Percentiles rank a stretch among this genome's conserved stretches.
phyloP scores from a whole-genome alignment of 2,888 invertebrate species.

The Leucoma salicis region DNA sequence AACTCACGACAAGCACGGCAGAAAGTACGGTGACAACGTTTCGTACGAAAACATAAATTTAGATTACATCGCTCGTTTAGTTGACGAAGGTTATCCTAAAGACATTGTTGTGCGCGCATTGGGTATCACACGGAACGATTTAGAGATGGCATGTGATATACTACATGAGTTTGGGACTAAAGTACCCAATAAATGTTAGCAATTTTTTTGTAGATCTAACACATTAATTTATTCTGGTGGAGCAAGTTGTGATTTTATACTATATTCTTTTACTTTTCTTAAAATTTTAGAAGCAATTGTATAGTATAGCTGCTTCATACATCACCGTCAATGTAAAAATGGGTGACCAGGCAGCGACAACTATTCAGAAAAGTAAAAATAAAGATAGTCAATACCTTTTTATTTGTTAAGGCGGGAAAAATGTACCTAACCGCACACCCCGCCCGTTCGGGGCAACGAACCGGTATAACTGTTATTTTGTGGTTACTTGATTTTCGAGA shows the following conservation, averaged over 20 bases:
- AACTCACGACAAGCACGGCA: slow-evolving; percentile 75
- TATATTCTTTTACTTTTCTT: too few species aligned
- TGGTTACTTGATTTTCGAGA: too few species aligned
- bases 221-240: slow-evolving; percentile 6
- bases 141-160: slow-evolving; percentile 98
- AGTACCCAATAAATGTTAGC: slow-evolving; percentile 66
- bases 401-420: too few species aligned
- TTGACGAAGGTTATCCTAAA: slow-evolving; percentile 94
- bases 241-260: slow-evolving; percentile 7
- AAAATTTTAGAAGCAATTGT: too few species aligned
- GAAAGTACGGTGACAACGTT: slow-evolving; percentile 78
- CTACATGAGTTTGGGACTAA: slow-evolving; percentile 92
- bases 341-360: too few species aligned
- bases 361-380: too few species aligned
- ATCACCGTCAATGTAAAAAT: too few species aligned
- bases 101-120: slow-evolving; percentile 95
- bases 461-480: too few species aligned
- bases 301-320: too few species aligned
- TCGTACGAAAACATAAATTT: slow-evolving; percentile 94
- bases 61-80: slow-evolving; percentile 94
- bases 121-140: slow-evolving; percentile 95
- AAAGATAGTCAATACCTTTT: too few species aligned
- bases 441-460: too few species aligned
- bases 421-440: too few species aligned
- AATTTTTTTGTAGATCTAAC: slow-evolving; percentile 3